phyloP scores from a whole-genome alignment of 2,888 invertebrate genomes.

The Zonitis immaculata region DNA sequence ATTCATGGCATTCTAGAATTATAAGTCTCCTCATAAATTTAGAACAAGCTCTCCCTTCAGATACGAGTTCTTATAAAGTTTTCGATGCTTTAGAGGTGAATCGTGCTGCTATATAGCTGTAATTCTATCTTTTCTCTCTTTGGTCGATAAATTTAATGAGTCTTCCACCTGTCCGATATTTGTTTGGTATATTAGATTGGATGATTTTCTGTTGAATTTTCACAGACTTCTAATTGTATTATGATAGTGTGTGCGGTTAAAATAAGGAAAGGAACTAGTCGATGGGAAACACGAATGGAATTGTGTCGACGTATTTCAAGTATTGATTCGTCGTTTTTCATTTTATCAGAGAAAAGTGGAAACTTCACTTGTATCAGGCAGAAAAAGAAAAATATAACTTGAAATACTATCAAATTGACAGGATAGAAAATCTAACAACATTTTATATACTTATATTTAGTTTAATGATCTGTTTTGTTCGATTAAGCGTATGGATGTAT shows the following conservation, averaged over 20 bases:
- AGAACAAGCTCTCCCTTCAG: slow-evolving; percentile 16
- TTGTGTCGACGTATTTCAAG: neutral
- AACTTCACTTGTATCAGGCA: neutral
- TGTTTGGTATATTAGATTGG: too few relatives aligned
- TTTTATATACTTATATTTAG: neutral
- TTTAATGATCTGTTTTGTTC: neutral
- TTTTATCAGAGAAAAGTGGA: neutral
- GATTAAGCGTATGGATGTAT: neutral
- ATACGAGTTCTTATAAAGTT: slow-evolving; percentile 19
- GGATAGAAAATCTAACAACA: neutral
- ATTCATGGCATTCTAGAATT: slow-evolving; percentile 16
- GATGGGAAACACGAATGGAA: neutral
- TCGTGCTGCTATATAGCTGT: neutral
- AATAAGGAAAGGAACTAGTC: neutral
- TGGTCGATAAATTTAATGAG: neutral
- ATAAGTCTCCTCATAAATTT: slow-evolving; percentile 19
- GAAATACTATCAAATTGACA: neutral
- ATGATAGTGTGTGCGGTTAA: neutral
- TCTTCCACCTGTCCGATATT: neutral
- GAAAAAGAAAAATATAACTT: too few relatives aligned
- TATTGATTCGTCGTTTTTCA: neutral
- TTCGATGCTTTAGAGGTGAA: slow-evolving; percentile 11
- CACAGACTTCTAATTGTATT: neutral
- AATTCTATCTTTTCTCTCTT: neutral
- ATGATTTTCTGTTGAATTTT: too few relatives aligned